These are phyloP conservation scores for Drosophila equinoxialis DNA, from an alignment of 1,140 invertebrate genomes.

Conservation along the genomic window DNA sequence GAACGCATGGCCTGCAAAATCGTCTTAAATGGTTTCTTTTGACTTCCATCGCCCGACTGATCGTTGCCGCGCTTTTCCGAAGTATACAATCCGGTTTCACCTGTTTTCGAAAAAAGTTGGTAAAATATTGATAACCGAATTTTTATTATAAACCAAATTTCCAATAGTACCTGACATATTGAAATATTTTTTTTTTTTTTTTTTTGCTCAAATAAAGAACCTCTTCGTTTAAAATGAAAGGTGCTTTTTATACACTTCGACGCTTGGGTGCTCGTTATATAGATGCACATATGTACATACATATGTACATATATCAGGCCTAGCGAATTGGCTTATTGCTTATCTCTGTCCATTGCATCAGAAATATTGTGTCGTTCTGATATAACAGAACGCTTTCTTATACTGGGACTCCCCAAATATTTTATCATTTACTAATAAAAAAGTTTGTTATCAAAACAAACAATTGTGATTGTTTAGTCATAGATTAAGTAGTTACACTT, in stretches of 20 bases:
- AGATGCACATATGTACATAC: no score
- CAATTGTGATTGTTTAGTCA: no score
- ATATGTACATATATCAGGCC: no score
- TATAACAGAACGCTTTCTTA: no score
- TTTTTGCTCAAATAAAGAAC: background rate
- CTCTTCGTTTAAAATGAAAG: background rate
- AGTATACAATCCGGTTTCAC: slow-evolving; percentile 83
- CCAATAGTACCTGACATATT: background rate
- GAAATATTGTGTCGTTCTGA: background rate
- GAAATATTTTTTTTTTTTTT: background rate
- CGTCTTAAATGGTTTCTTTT: slow-evolving; percentile 95
- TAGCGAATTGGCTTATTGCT: background rate
- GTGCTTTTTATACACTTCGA: background rate
- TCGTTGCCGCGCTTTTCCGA: slow-evolving; percentile 94
- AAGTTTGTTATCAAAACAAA: no score
- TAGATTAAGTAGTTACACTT: no score
- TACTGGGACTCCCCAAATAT: no score
- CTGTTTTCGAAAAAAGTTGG: background rate
- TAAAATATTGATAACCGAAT: background rate
- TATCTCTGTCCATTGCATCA: background rate
- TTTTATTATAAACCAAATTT: background rate
- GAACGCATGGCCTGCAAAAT: slow-evolving; percentile 93
- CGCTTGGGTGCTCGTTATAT: background rate
- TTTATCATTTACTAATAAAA: no score
- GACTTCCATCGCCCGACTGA: slow-evolving; percentile 92